These are phyloP conservation scores for Heliconius hewitsoni DNA, from an alignment of 1,140 invertebrate genomes.

Conservation along the genomic window DNA sequence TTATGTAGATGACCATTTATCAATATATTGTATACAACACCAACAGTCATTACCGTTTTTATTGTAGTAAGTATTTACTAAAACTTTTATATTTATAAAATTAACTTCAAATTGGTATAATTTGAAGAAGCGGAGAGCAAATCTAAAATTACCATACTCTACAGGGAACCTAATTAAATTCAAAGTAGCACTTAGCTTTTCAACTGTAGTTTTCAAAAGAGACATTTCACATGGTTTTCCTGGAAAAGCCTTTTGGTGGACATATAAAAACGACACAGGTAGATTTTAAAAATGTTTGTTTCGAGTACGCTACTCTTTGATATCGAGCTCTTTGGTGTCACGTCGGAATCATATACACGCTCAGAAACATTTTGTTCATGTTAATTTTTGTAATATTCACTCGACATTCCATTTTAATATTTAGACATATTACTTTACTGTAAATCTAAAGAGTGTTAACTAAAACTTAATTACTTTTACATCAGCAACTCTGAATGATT, in stretches of 20 bases:
- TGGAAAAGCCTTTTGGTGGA: conserved; percentile 36
- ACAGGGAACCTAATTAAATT: conserved; percentile 23
- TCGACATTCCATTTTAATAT: conserved; percentile 30
- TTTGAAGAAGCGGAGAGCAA: neutral
- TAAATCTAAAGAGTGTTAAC: neutral
- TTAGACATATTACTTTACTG: neutral
- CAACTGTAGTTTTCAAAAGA: conserved; percentile 34
- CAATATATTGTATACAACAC: too few relatives aligned
- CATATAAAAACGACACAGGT: conserved; percentile 44
- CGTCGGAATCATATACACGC: conserved; percentile 52
- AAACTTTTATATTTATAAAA: neutral
- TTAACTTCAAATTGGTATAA: neutral
- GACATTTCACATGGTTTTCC: conserved; percentile 38
- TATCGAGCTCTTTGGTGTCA: conserved; percentile 57
- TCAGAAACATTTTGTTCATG: conserved; percentile 47
- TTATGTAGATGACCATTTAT: too few relatives aligned
- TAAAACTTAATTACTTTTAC: neutral
- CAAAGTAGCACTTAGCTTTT: conserved; percentile 36
- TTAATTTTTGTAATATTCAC: conserved; percentile 42
- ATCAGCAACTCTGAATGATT: too few relatives aligned
- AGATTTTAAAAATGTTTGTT: conserved; percentile 56
- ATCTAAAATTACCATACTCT: conserved; percentile 12
- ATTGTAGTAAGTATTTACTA: neutral
- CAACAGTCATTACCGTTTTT: too few relatives aligned
- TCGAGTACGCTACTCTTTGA: conserved; percentile 52